Evolutionary conservation across 1,140 invertebrate genomes (phyloP).

Genomic region (Homarus americanus): DNA sequence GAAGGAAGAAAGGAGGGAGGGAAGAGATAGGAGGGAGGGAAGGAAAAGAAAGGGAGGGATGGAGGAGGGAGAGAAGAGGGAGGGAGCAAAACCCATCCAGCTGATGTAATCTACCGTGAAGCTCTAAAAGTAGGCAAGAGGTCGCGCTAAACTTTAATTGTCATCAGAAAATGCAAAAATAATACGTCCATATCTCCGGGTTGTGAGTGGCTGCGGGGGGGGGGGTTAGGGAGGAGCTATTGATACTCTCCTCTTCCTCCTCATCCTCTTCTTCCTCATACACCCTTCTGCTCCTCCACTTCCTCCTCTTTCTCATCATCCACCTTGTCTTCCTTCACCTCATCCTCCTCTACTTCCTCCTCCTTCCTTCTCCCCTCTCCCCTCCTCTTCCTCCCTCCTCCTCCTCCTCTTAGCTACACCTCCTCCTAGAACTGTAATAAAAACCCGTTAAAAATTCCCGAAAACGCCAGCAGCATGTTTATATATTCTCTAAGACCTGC

Average conservation of each 20-base stretch:
- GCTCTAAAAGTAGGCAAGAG: constrained; percentile 10
- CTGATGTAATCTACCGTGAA: not conserved
- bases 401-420: too few relatives aligned
- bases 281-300: not conserved
- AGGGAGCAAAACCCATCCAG: not conserved
- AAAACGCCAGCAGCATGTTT: constrained; percentile 49
- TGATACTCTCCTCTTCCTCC: not conserved
- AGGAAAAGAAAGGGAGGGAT: not conserved
- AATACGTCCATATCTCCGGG: not conserved
- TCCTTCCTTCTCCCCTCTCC: not conserved
- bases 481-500: constrained; percentile 61
- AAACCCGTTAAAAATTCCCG: constrained; percentile 30
- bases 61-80: not conserved
- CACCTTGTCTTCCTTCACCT: not conserved
- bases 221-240: too few relatives aligned
- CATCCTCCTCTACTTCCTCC: too few relatives aligned
- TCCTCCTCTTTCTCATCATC: too few relatives aligned
- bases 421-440: not conserved
- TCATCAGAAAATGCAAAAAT: constrained; percentile 21
- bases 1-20: not conserved
- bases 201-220: not conserved
- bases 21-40: not conserved
- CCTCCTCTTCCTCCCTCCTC: not conserved
- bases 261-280: not conserved
- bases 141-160: constrained; percentile 10